A percentile compares a stretch with the other conserved stretches of the same genome.
These are phyloP conservation scores for Megalopta genalis DNA, from an alignment of 1,140 invertebrate species.

Conservation along the genomic window DNA sequence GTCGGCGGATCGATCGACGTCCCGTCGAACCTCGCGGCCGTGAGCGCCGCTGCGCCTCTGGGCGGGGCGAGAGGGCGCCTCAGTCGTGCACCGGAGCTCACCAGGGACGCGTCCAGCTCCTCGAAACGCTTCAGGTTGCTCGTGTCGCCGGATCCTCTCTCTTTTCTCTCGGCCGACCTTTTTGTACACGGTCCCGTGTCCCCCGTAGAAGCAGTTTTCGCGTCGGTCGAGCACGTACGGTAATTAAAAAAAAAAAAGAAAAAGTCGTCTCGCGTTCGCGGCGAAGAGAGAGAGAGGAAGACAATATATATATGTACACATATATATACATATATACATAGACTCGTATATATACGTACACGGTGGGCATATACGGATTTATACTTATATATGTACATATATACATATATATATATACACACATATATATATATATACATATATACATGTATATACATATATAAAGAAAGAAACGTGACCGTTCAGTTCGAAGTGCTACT, in stretches of 20 bases:
- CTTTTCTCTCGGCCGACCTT: constrained; percentile 29
- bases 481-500: too few relatives aligned
- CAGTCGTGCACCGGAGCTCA: constrained; percentile 62
- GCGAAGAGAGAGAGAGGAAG: constrained; percentile 7
- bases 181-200: background rate
- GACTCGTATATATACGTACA: too few relatives aligned
- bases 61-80: constrained; percentile 78
- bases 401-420: too few relatives aligned
- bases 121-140: constrained; percentile 52
- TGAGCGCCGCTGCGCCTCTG: constrained; percentile 53
- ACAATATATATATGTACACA: background rate
- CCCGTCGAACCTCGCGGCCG: constrained; percentile 41
- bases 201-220: background rate
- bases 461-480: too few relatives aligned
- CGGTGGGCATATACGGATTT: too few relatives aligned
- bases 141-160: constrained; percentile 46
- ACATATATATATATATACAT: too few relatives aligned
- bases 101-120: constrained; percentile 73
- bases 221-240: background rate
- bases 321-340: background rate
- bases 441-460: too few relatives aligned
- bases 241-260: background rate
- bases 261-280: constrained; percentile 1
- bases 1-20: constrained; percentile 71
- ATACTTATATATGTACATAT: too few relatives aligned